Base-by-base conservation (phyloP, 2,113 vertebrate species). In the Australoheros scitulus region DNA sequence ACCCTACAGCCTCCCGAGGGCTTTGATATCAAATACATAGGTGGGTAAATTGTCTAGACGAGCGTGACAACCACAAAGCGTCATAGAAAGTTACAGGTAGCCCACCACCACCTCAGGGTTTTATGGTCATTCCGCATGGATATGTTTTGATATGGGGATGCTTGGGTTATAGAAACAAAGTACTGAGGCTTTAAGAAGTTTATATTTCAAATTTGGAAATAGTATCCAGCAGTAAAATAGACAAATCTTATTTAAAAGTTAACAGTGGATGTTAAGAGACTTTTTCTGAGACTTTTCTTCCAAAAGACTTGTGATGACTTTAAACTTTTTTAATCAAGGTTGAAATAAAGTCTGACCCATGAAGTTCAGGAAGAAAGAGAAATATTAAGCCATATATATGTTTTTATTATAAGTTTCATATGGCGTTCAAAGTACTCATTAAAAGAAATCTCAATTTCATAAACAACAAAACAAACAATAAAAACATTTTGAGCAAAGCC, bases 11-110 rank as follows among this genome's bases (percentile, higher is more conserved):
- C 98, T 4, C 98, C 98, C 2, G 93, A 87, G 38, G 97, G 97
- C 74, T 99, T 98, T 92, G 91, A 94, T 83, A 98, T 99, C 95
- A 94, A 96, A 92, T 97, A 95, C 89, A 93, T 99, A 77, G 98
- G 98, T 99, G 92, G 94, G 87, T 81, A 47, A 77, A 55, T n/a
- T 34, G 14, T 56, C 20, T 18, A 74, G 26, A 79, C n/a, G 29
- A 32, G 38, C 11, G 38, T 3, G 7, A 43, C 38, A 77, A 20
- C 8, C 41, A 47, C 36, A 43, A 59, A 77, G 24, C 22, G 26
- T 26, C 57, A 2, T 77, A 29, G 4, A 59, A 43, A 43, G 36
- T 18, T 60, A 41, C 58, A 18, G 41, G 24, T 38, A 72, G 24
- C 65, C 43, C 52, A 17, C 47, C 47, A 50, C 15, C 65, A 14